Base-by-base conservation (phyloP, 2,888 invertebrate genomes). In the Drosophila phalerata region DNA sequence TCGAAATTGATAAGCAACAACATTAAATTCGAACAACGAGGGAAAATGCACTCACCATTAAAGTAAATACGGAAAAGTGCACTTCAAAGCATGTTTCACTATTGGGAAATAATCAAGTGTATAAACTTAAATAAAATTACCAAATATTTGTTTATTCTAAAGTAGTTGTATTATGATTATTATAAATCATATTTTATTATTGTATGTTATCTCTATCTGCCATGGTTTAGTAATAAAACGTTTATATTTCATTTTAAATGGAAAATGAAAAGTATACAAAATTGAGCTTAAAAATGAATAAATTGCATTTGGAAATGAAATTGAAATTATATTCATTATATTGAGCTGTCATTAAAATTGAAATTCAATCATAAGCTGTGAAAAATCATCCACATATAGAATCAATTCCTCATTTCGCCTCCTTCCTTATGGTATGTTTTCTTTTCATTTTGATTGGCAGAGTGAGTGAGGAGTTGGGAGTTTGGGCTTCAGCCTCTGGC, bases 291-390 rank as follows among this genome's bases (percentile, higher is more conserved):
- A 43, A 43, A 42, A 32, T 51, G 19, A 56, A 68, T 15, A 79
- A 79, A 75, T 74, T 61, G 32, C 47, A 53, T 61, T 78, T 62
- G 55, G 8, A 40, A 63, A 52, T 30, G 52, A 77, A 74, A 73
- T 73, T 42, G 60, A 75, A 69, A 69, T 65, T 64, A 52, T 37
- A 52, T 78, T 79, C 61, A 76, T 76, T 64, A 80, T 47, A 80
- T 70, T 76, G 63, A 69, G 61, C 76, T 65, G 80, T 80, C 80
- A 76, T 79, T 79, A 79, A 76, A 70, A 76, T 62, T 58, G 58
- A 65, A 55, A 79, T 76, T 76, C 77, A 76, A 79, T 76, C 76
- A 76, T 51, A 60, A 62, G 53, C 63, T 63, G 76, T 69, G 76
- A 49, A 49, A 60, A 69, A 37, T 34, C 49, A 60, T 47, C 51